Conservation (phyloP, 2,888 invertebrate species). For the Hirtodrosophila duncani region DNA sequence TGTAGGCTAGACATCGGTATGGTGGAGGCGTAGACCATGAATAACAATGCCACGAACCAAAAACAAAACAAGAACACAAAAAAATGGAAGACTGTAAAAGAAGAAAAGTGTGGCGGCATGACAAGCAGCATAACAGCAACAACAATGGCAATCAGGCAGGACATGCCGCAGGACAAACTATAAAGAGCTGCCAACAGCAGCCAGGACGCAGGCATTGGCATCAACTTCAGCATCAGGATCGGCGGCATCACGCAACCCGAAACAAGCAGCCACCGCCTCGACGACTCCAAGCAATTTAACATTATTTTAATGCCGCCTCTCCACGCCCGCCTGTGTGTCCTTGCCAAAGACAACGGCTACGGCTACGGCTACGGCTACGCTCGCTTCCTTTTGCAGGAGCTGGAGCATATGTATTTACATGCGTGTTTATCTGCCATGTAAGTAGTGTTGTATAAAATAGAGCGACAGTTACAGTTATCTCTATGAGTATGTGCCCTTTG, state of each 20-base stretch:
- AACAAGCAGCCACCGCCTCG: too few species aligned
- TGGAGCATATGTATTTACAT: conserved; percentile 53
- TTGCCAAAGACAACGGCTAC: neutral
- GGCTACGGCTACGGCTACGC: neutral
- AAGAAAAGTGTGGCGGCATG: conserved; percentile 24
- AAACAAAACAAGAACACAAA: conserved; percentile 16
- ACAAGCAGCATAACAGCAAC: conserved; percentile 25
- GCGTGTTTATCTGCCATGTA: conserved; percentile 61
- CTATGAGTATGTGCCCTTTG: too few species aligned
- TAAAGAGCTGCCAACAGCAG: conserved; percentile 44
- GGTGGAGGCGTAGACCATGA: conserved; percentile 43
- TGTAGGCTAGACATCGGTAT: too few species aligned
- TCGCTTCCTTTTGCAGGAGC: neutral
- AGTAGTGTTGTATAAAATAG: conserved; percentile 63
- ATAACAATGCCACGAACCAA: conserved; percentile 53
- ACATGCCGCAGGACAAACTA: conserved; percentile 52
- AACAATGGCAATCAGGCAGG: conserved; percentile 28
- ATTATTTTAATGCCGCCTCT: conserved; percentile 57
- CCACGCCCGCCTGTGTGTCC: conserved; percentile 50
- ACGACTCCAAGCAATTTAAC: conserved; percentile 61
- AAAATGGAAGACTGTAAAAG: neutral
- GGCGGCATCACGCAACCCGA: conserved; percentile 22
- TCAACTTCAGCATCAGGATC: conserved; percentile 4
- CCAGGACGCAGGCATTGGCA: conserved; percentile 24
- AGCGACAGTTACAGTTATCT: conserved; percentile 60